Base-by-base conservation (phyloP, 2,113 vertebrate species). In the Corydoras sp. region DNA sequence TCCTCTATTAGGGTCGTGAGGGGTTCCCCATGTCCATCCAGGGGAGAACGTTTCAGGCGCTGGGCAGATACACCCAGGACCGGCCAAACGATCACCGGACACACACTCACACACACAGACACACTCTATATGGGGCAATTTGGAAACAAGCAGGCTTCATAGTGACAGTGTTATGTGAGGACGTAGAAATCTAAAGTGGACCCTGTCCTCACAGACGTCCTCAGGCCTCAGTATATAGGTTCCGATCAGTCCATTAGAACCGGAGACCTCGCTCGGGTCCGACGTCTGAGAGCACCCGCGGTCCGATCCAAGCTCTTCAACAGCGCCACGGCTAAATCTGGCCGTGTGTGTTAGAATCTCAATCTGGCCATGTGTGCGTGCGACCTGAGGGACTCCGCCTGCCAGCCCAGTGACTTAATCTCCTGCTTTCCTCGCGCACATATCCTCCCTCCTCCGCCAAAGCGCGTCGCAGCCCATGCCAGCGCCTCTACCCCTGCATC, bases 371-470 rank as follows among this genome's bases (percentile, higher is more conserved):
- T 77, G 77, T 69, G 77, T 68, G 54, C 10, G 71, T 72, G 58
- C 77, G 81, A 85, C 81, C 83, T 83, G 65, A 43, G 62, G 76
- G 81, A 79, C 67, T n/a, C 58, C 69, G 76, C 74, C 54, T 56
- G 71, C 81, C 81, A 79, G 74, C 69, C 76, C 79, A 69, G 62
- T 61, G 49, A 48, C 72, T 76, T 79, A 81, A 82, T 78, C 80
- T 67, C 79, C 75, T 78, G 73, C 79, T 77, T 59, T 65, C 72
- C 55, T 71, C 74, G 65, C 72, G 71, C 55, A 69, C 59, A 64
- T 77, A 64, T 53, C 71, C 48, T 54, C 54, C 58, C 53, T 68
- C 69, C 58, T 73, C 70, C 53, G 65, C 70, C 68, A 73, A 69
- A 62, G 51, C 62, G 73, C 73, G 69, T 43, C 56, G 69, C 48